Percentiles rank a stretch among this genome's conserved stretches.
These are phyloP conservation scores for Protomyctophum bolini DNA, from an alignment of 2,113 vertebrate genomes.

Conservation along the genomic window DNA sequence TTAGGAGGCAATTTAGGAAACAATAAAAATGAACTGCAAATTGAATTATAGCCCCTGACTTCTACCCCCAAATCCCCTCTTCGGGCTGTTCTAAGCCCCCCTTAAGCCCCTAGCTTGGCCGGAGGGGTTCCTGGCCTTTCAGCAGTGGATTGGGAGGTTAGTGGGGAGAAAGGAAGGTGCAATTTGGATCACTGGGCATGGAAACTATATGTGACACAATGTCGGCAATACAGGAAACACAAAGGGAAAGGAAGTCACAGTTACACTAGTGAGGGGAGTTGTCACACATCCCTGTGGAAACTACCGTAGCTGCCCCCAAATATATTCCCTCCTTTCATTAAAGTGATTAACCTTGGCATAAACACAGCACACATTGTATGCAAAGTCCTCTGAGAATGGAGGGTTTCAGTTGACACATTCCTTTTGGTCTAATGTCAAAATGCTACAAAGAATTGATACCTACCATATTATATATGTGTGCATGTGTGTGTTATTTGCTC, in stretches of 20 bases:
- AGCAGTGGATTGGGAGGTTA: constrained; percentile 2
- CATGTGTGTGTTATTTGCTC: not conserved
- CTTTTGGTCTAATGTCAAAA: constrained; percentile 38
- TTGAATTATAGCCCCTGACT: constrained; percentile 70
- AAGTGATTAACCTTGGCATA: constrained; percentile 32
- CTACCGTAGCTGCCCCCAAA: not conserved
- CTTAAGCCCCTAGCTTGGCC: constrained; percentile 50
- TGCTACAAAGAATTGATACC: not conserved
- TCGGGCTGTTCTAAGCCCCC: constrained; percentile 57
- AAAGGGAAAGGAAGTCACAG: constrained; percentile 17
- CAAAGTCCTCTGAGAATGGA: constrained; percentile 18
- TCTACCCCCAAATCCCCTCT: constrained; percentile 58
- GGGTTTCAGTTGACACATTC: constrained; percentile 12
- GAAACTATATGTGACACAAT: constrained; percentile 16
- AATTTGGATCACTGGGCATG: constrained; percentile 11
- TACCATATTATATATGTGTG: too few relatives aligned
- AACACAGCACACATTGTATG: constrained; percentile 13
- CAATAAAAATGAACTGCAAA: constrained; percentile 77
- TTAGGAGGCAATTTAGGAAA: constrained; percentile 77
- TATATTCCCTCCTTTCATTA: constrained; percentile 28
- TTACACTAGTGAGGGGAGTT: constrained; percentile 24
- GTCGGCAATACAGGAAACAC: constrained; percentile 10
- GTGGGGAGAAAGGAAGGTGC: not conserved
- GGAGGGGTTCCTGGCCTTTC: constrained; percentile 51
- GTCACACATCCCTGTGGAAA: constrained; percentile 21